Percentiles rank a stretch among this genome's conserved stretches.
phyloP scores from a whole-genome alignment of 2,888 invertebrate genomes.

The Sinhomidia bicolor region DNA sequence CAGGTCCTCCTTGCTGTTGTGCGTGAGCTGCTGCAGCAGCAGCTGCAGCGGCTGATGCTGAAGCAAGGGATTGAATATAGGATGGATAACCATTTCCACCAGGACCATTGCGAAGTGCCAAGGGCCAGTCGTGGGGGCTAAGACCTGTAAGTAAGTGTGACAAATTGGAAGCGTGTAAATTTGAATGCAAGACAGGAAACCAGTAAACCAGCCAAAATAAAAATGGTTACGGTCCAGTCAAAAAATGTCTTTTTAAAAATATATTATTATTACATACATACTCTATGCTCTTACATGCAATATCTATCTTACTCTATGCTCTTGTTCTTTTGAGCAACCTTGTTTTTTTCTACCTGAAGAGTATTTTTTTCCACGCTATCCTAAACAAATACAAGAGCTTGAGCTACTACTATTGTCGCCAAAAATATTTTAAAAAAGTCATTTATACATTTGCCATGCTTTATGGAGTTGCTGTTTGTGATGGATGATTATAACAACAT shows the following conservation, averaged over 20 bases:
- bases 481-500: constrained; percentile 4
- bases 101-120: constrained; percentile 74
- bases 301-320: not conserved
- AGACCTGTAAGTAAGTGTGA: constrained; percentile 70
- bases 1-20: constrained; percentile 54
- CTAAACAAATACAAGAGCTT: constrained; percentile 67
- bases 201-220: constrained; percentile 53
- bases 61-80: constrained; percentile 76
- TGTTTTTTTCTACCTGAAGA: not conserved
- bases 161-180: not conserved
- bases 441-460: not conserved
- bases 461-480: not conserved
- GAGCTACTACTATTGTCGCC: not conserved
- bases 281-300: no score
- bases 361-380: constrained; percentile 60
- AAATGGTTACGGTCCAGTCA: constrained; percentile 51
- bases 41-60: constrained; percentile 67
- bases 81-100: constrained; percentile 77
- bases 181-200: constrained; percentile 48
- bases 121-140: constrained; percentile 79
- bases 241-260: not conserved
- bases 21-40: constrained; percentile 66
- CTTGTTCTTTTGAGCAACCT: not conserved
- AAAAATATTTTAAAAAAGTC: not conserved
- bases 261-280: no score